Evolutionary conservation across 53 echinoderm and acorn worm genomes (phyloP), one percentile per base, ranked within the genome.

Genomic region (Crossaster papposus): DNA sequence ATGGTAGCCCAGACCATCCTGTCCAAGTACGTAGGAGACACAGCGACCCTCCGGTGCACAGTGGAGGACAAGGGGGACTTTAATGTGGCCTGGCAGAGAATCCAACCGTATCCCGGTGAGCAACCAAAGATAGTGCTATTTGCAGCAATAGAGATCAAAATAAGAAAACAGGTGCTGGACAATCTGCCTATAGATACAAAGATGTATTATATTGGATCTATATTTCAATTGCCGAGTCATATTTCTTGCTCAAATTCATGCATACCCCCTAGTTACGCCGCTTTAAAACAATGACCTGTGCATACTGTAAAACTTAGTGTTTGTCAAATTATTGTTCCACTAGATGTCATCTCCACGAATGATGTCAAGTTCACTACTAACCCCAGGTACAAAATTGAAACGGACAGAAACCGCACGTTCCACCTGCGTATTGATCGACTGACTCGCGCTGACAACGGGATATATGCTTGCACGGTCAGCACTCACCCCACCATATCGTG

Each of bases 381-480:
- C 15, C 12, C 36, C 36, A n/a, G 29, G 3, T 83, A 83, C 70
- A 37, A 65, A 2, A 44, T 83, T 32, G 83, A 83, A 10, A 83
- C 83, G 70, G 83, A 80, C 51, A 80, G 34, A 71, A 89, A 89
- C 33, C 44, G 70, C 35, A 89, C 89, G 12, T 89, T 78, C 50
- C 64, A 89, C 71, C 30, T 89, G n/a, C 80, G 65, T 30, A 89
- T 89, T 31, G 70, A 80, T 12, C 24, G 78, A n/a, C 68, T 89
- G 34, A 79, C 36, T 23, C 37, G 80, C 23, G 34, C 28, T 29
- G 89, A 89, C 51, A 36, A 89, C 33, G 89, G 89, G 18, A 72
- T 44, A 0, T 89, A 89, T 54, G 36, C 65, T 1, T 89, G 89
- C 14, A 38, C 26, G 22, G 80, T 89, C 54, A 75, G 50, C 68